phyloP scores from a whole-genome alignment of 1,140 invertebrate genomes.

The Pachypeltis micranthus region DNA sequence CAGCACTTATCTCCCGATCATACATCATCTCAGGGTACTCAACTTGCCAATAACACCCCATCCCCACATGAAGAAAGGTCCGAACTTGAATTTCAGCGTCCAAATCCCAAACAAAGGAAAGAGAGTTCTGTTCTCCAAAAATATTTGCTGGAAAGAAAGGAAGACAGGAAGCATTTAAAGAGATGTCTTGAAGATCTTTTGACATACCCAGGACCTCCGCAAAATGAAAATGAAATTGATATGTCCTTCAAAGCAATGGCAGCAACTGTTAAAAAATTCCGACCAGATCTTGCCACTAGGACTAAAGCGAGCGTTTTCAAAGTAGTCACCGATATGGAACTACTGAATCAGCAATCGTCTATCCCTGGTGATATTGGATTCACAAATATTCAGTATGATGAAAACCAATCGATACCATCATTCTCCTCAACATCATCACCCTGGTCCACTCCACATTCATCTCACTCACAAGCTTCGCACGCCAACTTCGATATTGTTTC shows the following conservation, averaged over 20 bases:
- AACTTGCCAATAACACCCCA: not conserved
- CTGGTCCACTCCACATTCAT: not conserved
- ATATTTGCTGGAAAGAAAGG: not conserved
- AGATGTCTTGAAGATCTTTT: not conserved
- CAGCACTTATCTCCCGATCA: not conserved
- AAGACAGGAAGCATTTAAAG: not conserved
- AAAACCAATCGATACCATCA: too few relatives aligned
- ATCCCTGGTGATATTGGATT: not conserved
- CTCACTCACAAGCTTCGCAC: too few relatives aligned
- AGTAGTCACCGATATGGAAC: slow-evolving; percentile 1
- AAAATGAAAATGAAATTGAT: slow-evolving; percentile 6
- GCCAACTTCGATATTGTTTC: too few relatives aligned
- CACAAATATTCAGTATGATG: too few relatives aligned
- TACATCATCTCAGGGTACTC: not conserved
- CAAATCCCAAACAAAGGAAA: not conserved
- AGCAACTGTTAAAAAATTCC: not conserved
- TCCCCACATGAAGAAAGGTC: not conserved
- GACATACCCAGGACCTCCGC: not conserved
- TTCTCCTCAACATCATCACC: not conserved
- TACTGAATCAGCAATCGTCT: not conserved
- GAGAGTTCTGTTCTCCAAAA: not conserved
- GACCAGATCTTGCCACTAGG: not conserved
- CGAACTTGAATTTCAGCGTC: not conserved
- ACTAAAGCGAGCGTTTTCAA: slow-evolving; percentile 1
- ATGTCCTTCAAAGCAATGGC: not conserved